Evolutionary conservation across 2,797 vertebrate species (phyloP).

Genomic region (Muraenolepis orangiensis): DNA sequence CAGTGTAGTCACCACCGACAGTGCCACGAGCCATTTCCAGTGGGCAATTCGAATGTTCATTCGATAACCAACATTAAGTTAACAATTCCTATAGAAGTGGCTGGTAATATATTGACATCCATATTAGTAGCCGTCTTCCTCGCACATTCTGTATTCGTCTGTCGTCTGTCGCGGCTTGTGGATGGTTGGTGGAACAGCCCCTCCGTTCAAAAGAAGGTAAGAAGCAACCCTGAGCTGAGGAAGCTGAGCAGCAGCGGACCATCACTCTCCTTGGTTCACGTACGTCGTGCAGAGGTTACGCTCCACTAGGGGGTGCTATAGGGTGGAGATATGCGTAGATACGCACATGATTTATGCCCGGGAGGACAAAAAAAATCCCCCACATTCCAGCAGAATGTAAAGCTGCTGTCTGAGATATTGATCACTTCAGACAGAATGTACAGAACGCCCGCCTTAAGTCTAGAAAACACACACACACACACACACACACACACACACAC

Average conservation of each 20-base stretch:
- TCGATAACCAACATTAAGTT: background rate
- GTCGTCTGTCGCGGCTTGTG: no score
- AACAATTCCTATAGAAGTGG: background rate
- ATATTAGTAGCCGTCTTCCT: background rate
- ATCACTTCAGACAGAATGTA: slow-evolving; percentile 24
- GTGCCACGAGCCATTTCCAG: no score
- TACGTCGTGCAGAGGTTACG: no score
- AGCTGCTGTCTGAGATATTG: slow-evolving; percentile 32
- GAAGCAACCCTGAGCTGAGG: background rate
- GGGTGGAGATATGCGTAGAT: slow-evolving; percentile 23
- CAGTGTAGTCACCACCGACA: no score
- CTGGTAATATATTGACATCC: background rate
- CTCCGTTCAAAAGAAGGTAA: background rate
- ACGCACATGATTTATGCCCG: background rate
- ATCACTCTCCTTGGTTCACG: no score
- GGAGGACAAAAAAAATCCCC: slow-evolving; percentile 34
- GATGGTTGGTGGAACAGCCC: background rate
- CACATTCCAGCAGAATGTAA: slow-evolving; percentile 26
- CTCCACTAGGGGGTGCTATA: slow-evolving; percentile 54
- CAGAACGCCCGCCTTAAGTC: background rate
- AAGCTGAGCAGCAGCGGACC: background rate
- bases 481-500: background rate
- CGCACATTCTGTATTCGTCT: background rate
- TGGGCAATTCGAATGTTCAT: no score
- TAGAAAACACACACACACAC: slow-evolving; percentile 8